Evolutionary conservation across 2,113 vertebrate genomes (phyloP), one percentile per base, ranked within the genome.

Genomic region (Mesitornis unicolor): DNA sequence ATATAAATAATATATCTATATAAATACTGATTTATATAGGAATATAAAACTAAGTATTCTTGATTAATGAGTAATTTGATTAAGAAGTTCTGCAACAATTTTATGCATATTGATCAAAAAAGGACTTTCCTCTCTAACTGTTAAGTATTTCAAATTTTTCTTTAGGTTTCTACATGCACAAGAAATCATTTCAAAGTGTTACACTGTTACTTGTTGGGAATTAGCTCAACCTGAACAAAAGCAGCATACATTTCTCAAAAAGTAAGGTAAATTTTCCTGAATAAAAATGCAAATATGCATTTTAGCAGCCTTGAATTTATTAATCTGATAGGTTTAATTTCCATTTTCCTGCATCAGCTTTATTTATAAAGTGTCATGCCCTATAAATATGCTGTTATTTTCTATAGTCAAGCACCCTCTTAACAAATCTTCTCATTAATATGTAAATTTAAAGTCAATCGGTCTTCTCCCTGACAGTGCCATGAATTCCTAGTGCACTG

Each of bases 401-500:
- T 99, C 98, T 98, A 98, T 98, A 99, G 98, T 99, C 98, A 99
- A 99, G 99, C 98, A 98, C 98, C 98, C 98, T 99, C 98, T 99
- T 99, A 99, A 99, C 99, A 99, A 99, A 99, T 99, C 99, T 99
- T 98, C 99, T 99, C 99, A 99, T 99, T 99, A 99, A 99, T 99
- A 99, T 99, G 99, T 99, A 99, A 99, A 99, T 99, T 98, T 99
- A 98, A 99, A 99, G 99, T 99, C 99, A 99, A 99, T 99, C 98
- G 98, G 98, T 99, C 99, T 99, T 99, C 98, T 99, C 93, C 95
- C 98, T 98, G 98, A 99, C 99, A 98, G 98, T 98, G 88, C 98
- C 97, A 99, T 98, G 98, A 99, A 99, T 99, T 99, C 98, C 98
- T 98, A 98, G 98, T 97, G 98, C 98, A 98, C 98, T 99, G 99